phyloP scores from a whole-genome alignment of 2,888 invertebrate species.

The Mesorhabditis spiculigera region DNA sequence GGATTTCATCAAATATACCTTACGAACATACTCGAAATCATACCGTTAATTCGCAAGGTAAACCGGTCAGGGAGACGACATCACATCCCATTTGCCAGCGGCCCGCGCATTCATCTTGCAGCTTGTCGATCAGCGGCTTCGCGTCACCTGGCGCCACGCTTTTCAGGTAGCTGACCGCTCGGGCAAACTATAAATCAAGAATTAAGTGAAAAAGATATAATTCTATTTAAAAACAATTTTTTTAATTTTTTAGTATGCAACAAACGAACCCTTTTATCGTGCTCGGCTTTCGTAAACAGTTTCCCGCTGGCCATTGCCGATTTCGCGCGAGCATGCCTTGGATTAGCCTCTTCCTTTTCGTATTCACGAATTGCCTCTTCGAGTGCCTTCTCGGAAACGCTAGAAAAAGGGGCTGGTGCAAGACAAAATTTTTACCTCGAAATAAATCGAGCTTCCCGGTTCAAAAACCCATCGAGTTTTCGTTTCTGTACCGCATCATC shows the following conservation, averaged over 20 bases:
- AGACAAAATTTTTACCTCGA: no score
- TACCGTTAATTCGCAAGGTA: constrained; percentile 75
- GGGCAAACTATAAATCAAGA: constrained; percentile 67
- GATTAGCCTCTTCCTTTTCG: no score
- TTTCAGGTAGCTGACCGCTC: constrained; percentile 76
- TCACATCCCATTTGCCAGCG: constrained; percentile 78
- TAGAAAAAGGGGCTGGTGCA: no score
- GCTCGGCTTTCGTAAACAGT: constrained; percentile 26
- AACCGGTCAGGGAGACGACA: constrained; percentile 83
- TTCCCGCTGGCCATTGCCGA: no score
- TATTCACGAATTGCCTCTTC: no score
- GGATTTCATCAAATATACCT: background rate
- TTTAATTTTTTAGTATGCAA: no score
- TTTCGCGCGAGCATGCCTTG: no score
- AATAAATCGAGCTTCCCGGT: no score
- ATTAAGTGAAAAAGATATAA: background rate
- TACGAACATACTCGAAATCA: constrained; percentile 13
- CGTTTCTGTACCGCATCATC: no score
- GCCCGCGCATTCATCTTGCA: constrained; percentile 74
- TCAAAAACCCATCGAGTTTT: no score
- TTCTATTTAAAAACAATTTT: no score
- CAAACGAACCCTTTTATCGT: constrained; percentile 23
- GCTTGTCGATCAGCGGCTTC: constrained; percentile 69
- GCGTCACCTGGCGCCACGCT: constrained; percentile 17
- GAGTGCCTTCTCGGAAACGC: no score